A percentile compares a stretch with the other conserved stretches of the same genome.
Evolutionary conservation across 35 echinoderm and acorn worm species (phyloP).

Genomic region (Hemicentrotus pulcherrimus): DNA sequence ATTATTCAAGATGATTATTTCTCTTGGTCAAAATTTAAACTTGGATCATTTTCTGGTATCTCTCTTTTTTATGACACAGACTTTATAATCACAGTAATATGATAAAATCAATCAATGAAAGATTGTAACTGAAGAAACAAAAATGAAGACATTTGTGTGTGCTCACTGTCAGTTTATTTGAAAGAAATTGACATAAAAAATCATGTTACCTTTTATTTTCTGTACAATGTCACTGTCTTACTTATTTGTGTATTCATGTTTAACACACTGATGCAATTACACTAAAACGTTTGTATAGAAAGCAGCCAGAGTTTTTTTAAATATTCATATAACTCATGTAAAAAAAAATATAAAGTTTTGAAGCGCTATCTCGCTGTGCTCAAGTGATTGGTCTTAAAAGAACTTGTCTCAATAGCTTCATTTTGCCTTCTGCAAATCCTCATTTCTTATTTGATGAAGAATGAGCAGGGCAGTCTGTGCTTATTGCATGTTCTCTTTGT

Average conservation of each 20-base stretch:
- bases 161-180: not conserved
- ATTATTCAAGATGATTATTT: not conserved
- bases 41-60: not conserved
- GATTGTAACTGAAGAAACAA: not conserved
- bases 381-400: not conserved
- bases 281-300: not conserved
- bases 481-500: not conserved
- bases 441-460: not conserved
- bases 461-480: not conserved
- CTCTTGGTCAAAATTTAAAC: not conserved
- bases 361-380: not conserved
- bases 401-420: not conserved
- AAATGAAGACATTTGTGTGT: slow-evolving; percentile 8
- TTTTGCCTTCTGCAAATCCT: not conserved
- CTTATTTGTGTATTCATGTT: not conserved
- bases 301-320: not conserved
- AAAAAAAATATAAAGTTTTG: not conserved
- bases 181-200: not conserved
- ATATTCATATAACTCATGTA: slow-evolving; percentile 6
- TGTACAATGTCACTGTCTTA: slow-evolving; percentile 18
- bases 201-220: not conserved
- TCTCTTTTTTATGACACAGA: not conserved
- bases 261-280: slow-evolving; percentile 15
- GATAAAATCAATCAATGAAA: not conserved
- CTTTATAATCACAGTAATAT: not conserved